Conservation (phyloP, 2,113 vertebrate species). For the Austrofundulus limnaeus region DNA sequence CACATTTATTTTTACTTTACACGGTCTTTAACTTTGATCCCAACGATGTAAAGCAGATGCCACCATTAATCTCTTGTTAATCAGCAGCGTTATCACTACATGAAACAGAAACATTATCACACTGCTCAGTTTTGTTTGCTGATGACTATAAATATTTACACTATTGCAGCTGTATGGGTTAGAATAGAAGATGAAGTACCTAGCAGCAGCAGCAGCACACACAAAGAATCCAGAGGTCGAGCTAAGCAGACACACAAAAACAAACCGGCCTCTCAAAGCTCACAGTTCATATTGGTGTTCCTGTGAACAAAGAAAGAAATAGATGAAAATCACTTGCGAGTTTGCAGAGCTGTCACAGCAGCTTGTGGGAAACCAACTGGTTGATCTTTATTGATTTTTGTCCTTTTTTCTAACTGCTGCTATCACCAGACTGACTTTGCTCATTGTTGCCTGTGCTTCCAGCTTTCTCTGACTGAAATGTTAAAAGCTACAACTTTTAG, state of each 20-base stretch:
- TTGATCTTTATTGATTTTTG: conserved; percentile 48
- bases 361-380: conserved; percentile 32
- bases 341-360: conserved; percentile 46
- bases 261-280: conserved; percentile 19
- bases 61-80: not conserved
- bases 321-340: conserved; percentile 21
- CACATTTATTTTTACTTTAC: too few relatives aligned
- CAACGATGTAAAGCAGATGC: not conserved
- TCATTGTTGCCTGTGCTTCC: not conserved
- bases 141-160: too few relatives aligned
- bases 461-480: not conserved
- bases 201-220: too few relatives aligned
- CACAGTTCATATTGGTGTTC: conserved; percentile 8
- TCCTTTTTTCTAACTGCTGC: conserved; percentile 8
- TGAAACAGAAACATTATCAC: not conserved
- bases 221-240: not conserved
- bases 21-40: not conserved
- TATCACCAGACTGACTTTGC: conserved; percentile 18
- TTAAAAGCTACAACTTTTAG: not conserved
- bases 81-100: not conserved
- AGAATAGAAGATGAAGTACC: too few relatives aligned
- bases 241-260: not conserved
- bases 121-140: too few relatives aligned
- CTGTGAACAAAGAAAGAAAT: conserved; percentile 10
- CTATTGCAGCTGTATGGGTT: too few relatives aligned